Conservation (phyloP, 2,797 vertebrate species). For the Sebastes flavidus region DNA sequence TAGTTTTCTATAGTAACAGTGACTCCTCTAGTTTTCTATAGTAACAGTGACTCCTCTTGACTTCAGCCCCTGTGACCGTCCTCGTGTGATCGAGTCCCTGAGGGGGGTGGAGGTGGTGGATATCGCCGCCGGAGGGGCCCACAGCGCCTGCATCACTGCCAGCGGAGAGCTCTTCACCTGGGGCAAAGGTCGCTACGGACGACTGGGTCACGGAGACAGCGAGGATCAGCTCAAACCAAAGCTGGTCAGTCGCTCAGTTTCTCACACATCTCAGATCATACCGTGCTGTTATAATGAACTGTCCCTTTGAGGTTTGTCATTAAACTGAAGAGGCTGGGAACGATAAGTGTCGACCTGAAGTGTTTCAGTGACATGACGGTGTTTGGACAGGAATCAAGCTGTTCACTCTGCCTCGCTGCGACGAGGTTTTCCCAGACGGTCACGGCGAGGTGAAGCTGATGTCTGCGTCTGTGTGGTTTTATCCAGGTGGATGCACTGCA, state of each 20-base stretch:
- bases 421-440: neutral
- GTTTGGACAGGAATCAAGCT: neutral
- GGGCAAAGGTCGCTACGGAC: constrained; percentile 97
- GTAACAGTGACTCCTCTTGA: neutral
- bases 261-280: no score
- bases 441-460: neutral
- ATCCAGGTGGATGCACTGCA: constrained; percentile 95
- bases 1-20: neutral
- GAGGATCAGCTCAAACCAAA: constrained; percentile 99
- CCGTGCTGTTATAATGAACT: no score
- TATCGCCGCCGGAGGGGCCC: constrained; percentile 95
- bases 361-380: neutral
- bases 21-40: neutral
- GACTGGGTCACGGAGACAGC: constrained; percentile 96
- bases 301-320: no score
- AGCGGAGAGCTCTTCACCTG: constrained; percentile 97
- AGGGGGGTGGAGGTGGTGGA: constrained; percentile 96
- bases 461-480: neutral
- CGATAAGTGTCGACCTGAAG: no score
- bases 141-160: constrained; percentile 96
- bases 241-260: constrained; percentile 75
- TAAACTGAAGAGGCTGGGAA: no score
- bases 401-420: neutral
- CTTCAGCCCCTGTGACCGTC: constrained; percentile 94
- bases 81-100: constrained; percentile 96